These are phyloP conservation scores for Nothura maculosa DNA, from an alignment of 2,797 vertebrate genomes.

Conservation along the genomic window DNA sequence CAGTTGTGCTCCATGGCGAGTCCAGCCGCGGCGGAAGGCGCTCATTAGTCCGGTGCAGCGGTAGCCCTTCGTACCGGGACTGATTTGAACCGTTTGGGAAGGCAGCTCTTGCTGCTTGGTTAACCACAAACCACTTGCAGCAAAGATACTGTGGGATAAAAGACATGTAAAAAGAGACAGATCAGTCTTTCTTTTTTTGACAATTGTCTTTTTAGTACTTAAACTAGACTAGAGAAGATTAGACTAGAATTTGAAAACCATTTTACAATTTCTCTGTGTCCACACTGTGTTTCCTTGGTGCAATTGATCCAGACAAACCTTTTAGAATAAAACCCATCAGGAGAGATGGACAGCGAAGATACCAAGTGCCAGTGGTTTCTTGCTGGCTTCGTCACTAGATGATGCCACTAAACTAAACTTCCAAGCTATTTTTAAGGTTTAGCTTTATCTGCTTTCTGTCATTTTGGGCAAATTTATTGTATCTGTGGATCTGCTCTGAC, in stretches of 20 bases:
- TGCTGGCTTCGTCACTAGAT: neutral
- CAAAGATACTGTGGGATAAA: neutral
- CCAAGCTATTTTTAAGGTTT: neutral
- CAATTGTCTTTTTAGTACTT: neutral
- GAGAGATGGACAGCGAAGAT: rapidly evolving
- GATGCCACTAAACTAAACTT: neutral
- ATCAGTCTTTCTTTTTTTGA: neutral
- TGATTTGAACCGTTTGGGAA: neutral
- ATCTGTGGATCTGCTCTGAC: neutral
- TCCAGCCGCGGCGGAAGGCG: neutral
- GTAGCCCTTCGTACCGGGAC: neutral
- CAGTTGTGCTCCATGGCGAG: neutral
- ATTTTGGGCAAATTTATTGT: neutral
- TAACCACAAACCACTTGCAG: neutral
- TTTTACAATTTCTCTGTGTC: neutral
- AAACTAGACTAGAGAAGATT: neutral
- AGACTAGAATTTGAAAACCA: neutral
- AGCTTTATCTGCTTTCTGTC: neutral
- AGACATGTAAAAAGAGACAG: neutral
- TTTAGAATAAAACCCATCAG: neutral
- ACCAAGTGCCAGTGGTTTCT: neutral
- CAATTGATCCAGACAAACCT: neutral
- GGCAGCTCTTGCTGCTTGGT: neutral
- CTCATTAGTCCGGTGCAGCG: neutral
- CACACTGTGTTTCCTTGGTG: neutral